These are phyloP conservation scores for Theristus sp. DNA, from an alignment of 2,888 invertebrate genomes.

Conservation along the genomic window DNA sequence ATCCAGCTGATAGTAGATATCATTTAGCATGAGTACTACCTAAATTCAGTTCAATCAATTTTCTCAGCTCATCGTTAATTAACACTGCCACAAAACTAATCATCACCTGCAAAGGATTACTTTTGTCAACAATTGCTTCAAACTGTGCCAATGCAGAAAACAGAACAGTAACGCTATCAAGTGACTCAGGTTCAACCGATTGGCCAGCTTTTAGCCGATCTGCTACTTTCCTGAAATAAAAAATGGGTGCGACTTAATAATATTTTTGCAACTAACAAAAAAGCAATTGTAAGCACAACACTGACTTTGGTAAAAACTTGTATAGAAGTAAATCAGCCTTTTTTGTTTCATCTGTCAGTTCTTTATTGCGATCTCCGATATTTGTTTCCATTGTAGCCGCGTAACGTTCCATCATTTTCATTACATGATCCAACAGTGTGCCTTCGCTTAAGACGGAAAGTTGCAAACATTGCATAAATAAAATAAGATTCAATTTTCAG, in stretches of 20 bases:
- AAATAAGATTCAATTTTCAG: too few relatives aligned
- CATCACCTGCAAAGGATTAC: conserved; percentile 55
- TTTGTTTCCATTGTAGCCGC: conserved; percentile 78
- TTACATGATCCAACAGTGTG: conserved; percentile 92
- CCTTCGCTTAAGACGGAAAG: conserved; percentile 47
- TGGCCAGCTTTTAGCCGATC: conserved; percentile 50
- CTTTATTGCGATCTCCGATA: conserved; percentile 79
- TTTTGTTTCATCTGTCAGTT: conserved; percentile 81
- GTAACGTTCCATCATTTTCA: conserved; percentile 92
- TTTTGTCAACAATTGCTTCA: conserved; percentile 75
- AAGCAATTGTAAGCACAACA: not conserved
- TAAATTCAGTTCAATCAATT: too few relatives aligned
- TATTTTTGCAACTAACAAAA: not conserved
- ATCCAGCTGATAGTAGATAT: conserved; percentile 67
- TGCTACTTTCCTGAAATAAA: not conserved
- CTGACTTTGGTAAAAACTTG: conserved; percentile 40
- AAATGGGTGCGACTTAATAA: not conserved
- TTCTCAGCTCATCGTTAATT: too few relatives aligned
- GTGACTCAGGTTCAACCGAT: conserved; percentile 71
- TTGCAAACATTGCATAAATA: too few relatives aligned
- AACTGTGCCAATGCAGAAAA: conserved; percentile 88
- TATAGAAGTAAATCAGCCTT: conserved; percentile 55
- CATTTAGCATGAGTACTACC: conserved; percentile 57
- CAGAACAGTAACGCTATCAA: conserved; percentile 66
- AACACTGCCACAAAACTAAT: too few relatives aligned